A percentile compares a stretch with the other conserved stretches of the same genome.
These are phyloP conservation scores for Acropternis orthonyx DNA, from an alignment of 2,797 vertebrate species.

Conservation along the genomic window DNA sequence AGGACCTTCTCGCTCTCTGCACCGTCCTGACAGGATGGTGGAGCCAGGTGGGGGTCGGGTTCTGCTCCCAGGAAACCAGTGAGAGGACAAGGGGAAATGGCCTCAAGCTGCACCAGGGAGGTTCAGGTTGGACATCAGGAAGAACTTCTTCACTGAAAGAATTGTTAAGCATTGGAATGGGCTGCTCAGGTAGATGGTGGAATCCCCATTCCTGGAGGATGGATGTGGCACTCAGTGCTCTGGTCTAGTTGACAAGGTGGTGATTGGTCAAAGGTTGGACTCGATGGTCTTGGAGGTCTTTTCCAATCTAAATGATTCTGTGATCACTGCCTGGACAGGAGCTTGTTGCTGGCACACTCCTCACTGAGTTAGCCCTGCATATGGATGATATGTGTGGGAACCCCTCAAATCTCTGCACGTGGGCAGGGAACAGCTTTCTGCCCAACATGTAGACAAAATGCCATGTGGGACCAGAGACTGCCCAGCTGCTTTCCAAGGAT, in stretches of 20 bases:
- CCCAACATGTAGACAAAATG: accelerated
- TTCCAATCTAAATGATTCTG: neutral
- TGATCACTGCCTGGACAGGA: neutral
- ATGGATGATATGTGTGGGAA: accelerated
- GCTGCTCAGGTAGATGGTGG: neutral
- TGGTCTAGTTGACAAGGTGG: neutral
- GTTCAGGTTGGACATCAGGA: neutral
- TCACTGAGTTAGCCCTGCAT: neutral
- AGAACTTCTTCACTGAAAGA: neutral
- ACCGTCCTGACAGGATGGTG: neutral
- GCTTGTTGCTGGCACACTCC: accelerated
- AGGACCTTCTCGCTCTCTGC: neutral
- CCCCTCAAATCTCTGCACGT: neutral
- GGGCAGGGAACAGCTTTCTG: neutral
- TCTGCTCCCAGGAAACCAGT: neutral
- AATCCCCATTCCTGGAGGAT: neutral
- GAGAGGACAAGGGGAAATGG: neutral
- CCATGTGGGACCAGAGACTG: accelerated
- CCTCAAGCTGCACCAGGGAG: neutral
- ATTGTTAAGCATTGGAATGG: neutral
- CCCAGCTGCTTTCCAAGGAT: neutral
- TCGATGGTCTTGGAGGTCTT: neutral
- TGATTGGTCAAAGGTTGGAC: too few relatives aligned
- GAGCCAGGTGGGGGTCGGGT: neutral
- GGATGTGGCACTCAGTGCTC: neutral